Percentiles rank a stretch among this genome's conserved stretches.
Conservation (phyloP, 2,888 invertebrate species). For the Drosophila sordidula region DNA sequence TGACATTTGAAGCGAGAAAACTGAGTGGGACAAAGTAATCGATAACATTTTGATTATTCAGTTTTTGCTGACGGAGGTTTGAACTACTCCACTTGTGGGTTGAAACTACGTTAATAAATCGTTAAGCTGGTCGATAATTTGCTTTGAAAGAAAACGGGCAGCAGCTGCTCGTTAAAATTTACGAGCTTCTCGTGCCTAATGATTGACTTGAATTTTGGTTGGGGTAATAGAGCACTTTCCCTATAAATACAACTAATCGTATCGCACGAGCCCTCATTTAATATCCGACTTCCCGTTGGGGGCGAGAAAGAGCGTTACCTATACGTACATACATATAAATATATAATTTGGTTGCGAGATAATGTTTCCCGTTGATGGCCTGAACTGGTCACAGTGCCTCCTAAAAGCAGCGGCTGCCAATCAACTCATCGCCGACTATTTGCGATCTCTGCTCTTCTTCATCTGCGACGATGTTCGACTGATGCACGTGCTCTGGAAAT, state of each 20-base stretch:
- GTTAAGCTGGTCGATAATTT: constrained; percentile 7
- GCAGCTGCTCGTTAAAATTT: constrained; percentile 51
- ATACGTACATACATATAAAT: background rate
- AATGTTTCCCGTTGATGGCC: constrained; percentile 26
- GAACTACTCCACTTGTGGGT: background rate
- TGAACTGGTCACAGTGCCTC: constrained; percentile 15
- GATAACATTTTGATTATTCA: constrained; percentile 12
- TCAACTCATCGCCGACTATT: constrained; percentile 37
- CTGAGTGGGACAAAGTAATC: background rate
- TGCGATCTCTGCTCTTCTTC: constrained; percentile 32
- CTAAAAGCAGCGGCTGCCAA: constrained; percentile 28
- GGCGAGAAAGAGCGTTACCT: background rate
- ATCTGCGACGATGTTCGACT: constrained; percentile 49
- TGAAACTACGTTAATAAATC: constrained; percentile 22
- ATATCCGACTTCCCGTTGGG: background rate
- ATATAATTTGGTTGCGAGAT: background rate
- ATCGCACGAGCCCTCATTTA: constrained; percentile 4
- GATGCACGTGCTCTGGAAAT: constrained; percentile 44
- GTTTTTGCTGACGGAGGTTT: constrained; percentile 3
- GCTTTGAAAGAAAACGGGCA: background rate
- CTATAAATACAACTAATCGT: constrained; percentile 34
- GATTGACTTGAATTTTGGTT: background rate
- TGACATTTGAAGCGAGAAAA: constrained; percentile 8
- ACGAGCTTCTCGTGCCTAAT: constrained; percentile 2
- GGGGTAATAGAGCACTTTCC: background rate